phyloP scores from a whole-genome alignment of 92 coral and sea anemone genomes.

The Diadumene lineata region DNA sequence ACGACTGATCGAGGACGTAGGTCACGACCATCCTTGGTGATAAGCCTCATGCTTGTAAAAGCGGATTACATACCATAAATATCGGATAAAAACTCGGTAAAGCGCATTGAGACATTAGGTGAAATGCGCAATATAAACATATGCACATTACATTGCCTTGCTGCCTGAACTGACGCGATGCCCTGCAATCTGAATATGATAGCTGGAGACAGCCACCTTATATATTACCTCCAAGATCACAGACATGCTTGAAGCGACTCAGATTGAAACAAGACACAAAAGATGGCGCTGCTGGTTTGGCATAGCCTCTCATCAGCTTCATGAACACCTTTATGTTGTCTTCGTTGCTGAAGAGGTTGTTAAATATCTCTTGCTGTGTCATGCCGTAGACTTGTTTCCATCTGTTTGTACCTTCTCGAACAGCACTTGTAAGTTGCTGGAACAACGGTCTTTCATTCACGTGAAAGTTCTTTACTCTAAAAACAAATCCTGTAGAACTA shows the following conservation, averaged over 20 bases:
- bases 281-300: constrained; percentile 21
- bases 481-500: constrained; percentile 25
- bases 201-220: too few species aligned
- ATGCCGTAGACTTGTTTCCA: constrained; percentile 49
- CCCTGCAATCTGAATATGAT: too few species aligned
- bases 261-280: constrained; percentile 47
- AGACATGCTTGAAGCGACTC: constrained; percentile 23
- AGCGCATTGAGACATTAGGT: too few species aligned
- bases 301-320: constrained; percentile 17
- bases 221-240: constrained; percentile 63
- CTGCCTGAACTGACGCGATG: too few species aligned
- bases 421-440: constrained; percentile 40
- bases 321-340: constrained; percentile 17
- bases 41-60: too few species aligned
- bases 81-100: too few species aligned
- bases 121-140: too few species aligned
- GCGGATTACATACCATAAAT: too few species aligned
- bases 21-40: too few species aligned
- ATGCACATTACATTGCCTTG: too few species aligned
- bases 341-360: constrained; percentile 10
- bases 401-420: constrained; percentile 56
- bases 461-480: constrained; percentile 18
- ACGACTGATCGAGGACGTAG: too few species aligned
- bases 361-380: constrained; percentile 35
- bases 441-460: constrained; percentile 25